A percentile compares a stretch with the other conserved stretches of the same genome.
Evolutionary conservation across 2,113 vertebrate species (phyloP).

Genomic region (Argyrosomus japonicus): DNA sequence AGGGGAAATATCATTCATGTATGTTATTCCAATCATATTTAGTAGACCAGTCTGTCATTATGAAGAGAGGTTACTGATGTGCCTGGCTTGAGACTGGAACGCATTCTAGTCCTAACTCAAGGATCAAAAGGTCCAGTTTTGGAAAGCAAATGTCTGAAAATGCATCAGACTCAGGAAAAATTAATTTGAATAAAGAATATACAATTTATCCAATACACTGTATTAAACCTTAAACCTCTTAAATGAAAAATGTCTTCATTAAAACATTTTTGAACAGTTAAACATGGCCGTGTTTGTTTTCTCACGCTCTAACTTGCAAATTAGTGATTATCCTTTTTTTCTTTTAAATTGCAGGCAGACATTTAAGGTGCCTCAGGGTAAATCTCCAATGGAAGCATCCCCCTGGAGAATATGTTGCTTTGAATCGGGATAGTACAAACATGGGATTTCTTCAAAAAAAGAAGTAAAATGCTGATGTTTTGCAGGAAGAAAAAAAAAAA

Average conservation of each 20-base stretch:
- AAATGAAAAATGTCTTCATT: neutral
- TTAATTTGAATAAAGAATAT: neutral
- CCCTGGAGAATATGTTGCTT: conserved; percentile 24
- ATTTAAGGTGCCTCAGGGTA: neutral
- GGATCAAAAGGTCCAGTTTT: neutral
- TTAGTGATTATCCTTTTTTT: neutral
- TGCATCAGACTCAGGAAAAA: neutral
- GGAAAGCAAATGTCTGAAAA: neutral
- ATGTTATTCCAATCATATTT: conserved; percentile 5
- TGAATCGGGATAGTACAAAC: conserved; percentile 35
- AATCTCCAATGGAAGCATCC: conserved; percentile 19
- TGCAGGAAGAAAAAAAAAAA: conserved; percentile 35
- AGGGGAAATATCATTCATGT: conserved; percentile 4
- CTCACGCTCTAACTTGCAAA: neutral
- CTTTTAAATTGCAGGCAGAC: neutral
- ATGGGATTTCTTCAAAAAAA: conserved; percentile 13
- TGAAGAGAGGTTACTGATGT: neutral
- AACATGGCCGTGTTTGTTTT: neutral
- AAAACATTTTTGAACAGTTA: neutral
- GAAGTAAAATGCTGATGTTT: conserved; percentile 62
- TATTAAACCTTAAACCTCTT: neutral
- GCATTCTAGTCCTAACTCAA: neutral
- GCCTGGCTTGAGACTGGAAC: neutral
- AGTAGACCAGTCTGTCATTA: neutral
- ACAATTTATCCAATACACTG: neutral